Conservation (phyloP, 1,140 invertebrate genomes). For the Epicauta chinensis region DNA sequence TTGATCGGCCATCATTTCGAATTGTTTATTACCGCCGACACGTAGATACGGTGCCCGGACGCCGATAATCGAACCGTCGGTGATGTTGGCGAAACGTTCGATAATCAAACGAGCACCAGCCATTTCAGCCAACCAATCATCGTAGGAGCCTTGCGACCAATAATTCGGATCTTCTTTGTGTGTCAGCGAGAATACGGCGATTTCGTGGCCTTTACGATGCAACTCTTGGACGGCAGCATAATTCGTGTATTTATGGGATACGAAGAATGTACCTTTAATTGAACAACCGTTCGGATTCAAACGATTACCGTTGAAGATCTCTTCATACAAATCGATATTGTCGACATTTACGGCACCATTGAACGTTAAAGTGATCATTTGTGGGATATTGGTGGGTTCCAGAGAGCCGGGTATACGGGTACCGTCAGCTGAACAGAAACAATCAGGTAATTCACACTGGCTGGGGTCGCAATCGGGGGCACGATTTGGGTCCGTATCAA, state of each 20-base stretch:
- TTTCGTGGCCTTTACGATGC: conserved; percentile 88
- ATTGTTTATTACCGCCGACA: conserved; percentile 91
- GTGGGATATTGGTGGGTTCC: conserved; percentile 78
- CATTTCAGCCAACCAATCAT: conserved; percentile 94
- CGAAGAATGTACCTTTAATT: conserved; percentile 90
- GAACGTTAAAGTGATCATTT: conserved; percentile 93
- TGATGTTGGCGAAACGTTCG: conserved; percentile 86
- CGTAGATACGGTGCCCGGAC: conserved; percentile 84
- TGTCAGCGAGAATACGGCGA: conserved; percentile 88
- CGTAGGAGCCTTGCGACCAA: conserved; percentile 81
- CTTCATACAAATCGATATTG: conserved; percentile 88
- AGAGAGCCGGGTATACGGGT: conserved; percentile 80
- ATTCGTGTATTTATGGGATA: conserved; percentile 94
- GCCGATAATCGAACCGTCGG: conserved; percentile 82
- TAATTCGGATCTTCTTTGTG: conserved; percentile 86
- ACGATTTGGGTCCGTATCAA: conserved; percentile 81
- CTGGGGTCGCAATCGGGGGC: conserved; percentile 84
- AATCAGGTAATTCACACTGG: conserved; percentile 83
- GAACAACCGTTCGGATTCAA: conserved; percentile 91
- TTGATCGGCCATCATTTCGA: conserved; percentile 93
- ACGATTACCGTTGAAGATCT: conserved; percentile 79
- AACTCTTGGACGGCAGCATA: conserved; percentile 91
- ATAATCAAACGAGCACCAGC: conserved; percentile 83
- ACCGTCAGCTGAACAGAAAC: conserved; percentile 90
- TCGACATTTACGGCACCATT: conserved; percentile 92